Evolutionary conservation across 2,797 vertebrate genomes (phyloP).

Genomic region (Octomys mimax): DNA sequence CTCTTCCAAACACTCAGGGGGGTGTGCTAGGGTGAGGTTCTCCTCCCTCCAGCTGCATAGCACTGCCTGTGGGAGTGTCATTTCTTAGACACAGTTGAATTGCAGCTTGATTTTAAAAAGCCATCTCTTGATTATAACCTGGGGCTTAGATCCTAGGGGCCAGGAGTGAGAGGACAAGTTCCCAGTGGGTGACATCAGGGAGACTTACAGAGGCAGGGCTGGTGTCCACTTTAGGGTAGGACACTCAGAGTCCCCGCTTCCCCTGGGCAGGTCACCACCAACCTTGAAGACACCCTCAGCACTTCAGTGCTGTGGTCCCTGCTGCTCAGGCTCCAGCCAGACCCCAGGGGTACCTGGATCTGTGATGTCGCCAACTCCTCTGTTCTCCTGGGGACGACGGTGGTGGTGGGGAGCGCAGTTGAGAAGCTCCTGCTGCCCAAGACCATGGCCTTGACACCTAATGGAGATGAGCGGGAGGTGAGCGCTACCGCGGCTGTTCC

Average conservation of each 20-base stretch:
- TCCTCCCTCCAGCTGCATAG: background rate
- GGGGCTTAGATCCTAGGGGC: background rate
- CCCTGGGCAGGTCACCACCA: background rate
- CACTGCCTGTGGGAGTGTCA: background rate
- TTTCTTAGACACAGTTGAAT: background rate
- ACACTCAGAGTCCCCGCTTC: background rate
- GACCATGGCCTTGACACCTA: background rate
- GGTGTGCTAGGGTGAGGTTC: background rate
- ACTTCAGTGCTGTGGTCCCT: background rate
- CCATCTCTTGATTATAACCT: background rate
- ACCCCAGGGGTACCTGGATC: background rate
- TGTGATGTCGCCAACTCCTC: background rate
- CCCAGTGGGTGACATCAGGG: background rate
- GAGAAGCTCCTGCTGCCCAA: background rate
- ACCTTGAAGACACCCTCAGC: background rate
- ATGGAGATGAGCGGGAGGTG: background rate
- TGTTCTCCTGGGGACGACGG: background rate
- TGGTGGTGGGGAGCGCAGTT: background rate
- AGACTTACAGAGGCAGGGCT: background rate
- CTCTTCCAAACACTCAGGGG: background rate
- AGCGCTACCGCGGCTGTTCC: background rate
- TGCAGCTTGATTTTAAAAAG: background rate
- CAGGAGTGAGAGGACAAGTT: background rate
- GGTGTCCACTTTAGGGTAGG: background rate
- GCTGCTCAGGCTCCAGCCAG: too few relatives aligned